phyloP scores from a whole-genome alignment of 1,140 invertebrate species.

The Portunus trituberculatus region DNA sequence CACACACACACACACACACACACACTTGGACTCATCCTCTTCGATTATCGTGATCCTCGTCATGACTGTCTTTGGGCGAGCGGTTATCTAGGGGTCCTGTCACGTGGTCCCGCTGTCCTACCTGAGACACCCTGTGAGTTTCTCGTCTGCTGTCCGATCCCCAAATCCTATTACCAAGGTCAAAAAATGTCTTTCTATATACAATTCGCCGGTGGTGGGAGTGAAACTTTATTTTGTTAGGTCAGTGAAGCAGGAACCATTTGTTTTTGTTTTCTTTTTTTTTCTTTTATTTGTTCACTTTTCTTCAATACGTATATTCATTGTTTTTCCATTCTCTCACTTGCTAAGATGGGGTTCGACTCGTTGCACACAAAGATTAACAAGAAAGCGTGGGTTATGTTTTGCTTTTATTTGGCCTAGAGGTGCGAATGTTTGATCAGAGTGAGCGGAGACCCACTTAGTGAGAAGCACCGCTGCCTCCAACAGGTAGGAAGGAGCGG shows the following conservation, averaged over 20 bases:
- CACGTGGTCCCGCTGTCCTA: neutral
- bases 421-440: neutral
- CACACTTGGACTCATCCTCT: neutral
- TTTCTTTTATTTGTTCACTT: too few species aligned
- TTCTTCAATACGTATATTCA: too few species aligned
- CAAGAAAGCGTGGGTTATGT: neutral
- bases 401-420: neutral
- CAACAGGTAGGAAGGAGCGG: neutral
- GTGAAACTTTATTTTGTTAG: neutral
- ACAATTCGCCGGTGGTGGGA: neutral
- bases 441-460: neutral
- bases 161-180: neutral
- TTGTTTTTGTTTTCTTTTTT: neutral
- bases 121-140: neutral
- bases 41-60: too few species aligned
- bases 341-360: too few species aligned
- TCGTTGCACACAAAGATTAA: too few species aligned
- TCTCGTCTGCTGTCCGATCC: neutral
- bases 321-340: too few species aligned
- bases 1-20: constrained; percentile 27
- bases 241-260: neutral
- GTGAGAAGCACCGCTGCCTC: neutral
- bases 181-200: constrained; percentile 30
- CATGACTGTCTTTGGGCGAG: too few species aligned
- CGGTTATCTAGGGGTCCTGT: too few species aligned